Base-by-base conservation (phyloP, 2,888 invertebrate species). In the Eupsilia transversa region DNA sequence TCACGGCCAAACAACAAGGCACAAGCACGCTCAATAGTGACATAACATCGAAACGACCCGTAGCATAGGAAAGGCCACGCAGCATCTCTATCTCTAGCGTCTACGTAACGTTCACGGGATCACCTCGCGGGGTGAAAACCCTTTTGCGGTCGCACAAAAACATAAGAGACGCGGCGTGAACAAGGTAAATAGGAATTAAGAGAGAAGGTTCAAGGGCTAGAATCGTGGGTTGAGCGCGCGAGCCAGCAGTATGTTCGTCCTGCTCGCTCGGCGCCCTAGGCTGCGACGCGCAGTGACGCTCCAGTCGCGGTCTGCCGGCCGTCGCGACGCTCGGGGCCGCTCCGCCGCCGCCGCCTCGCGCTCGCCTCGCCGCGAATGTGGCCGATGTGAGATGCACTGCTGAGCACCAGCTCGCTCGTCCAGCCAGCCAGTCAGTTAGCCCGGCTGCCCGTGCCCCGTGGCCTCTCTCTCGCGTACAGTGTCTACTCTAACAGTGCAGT, bases 271-370 rank as follows among this genome's bases (percentile, higher is more conserved):
- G 91, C 93, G 95, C 94, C 93, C 94, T 93, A 94, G 95, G 94
- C 93, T 94, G 95, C 94, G 94, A 92, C 94, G 95, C 94, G 94
- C 94, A 92, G 92, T 92, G 93, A 91, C 94, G 95, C 94, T 94
- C 95, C 96, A 96, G 96, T 96, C 96, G 96, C 96, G 95, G 95
- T 96, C 94, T 93, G 96, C 94, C 96, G 96, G 96, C 96, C 96
- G 95, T 94, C 95, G 96, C 96, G 96, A 96, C 95, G 95, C 94
- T 95, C 92, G 95, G 94, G 94, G 95, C 94, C 93, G 94, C 93
- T 92, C 90, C 91, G 95, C 92, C 93, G 86, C 79, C 85, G 94
- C 86, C 89, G 88, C 91, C 88, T 88, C 89, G 84, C 87, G 94
- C 94, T 92, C 65, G 96, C 79, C 94, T 94, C 87, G 87, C 86